A percentile compares a stretch with the other conserved stretches of the same genome.
These are phyloP conservation scores for Phoebastria nigripes DNA, from an alignment of 2,797 vertebrate genomes.

Conservation along the genomic window DNA sequence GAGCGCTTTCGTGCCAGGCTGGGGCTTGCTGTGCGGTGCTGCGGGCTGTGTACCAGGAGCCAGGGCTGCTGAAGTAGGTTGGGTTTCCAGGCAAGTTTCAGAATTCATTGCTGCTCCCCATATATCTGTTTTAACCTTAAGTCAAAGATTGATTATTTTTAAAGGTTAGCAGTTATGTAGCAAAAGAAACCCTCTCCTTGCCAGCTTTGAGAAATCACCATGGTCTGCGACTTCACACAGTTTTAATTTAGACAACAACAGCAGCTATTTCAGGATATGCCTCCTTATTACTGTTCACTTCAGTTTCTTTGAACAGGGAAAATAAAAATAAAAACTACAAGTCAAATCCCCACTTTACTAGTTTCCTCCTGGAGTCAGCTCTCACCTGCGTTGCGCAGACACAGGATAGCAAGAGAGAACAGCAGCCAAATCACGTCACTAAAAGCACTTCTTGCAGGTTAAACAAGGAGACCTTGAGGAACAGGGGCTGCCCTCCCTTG, in stretches of 20 bases:
- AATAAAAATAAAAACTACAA: neutral
- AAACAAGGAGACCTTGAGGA: neutral
- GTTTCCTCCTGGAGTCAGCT: neutral
- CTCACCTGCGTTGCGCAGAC: neutral
- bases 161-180: slow-evolving; percentile 51
- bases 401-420: neutral
- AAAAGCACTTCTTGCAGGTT: neutral
- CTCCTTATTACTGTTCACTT: neutral
- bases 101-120: neutral
- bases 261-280: neutral
- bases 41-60: neutral
- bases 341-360: neutral
- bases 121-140: slow-evolving; percentile 15
- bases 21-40: neutral
- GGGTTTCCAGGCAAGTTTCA: neutral
- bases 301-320: neutral
- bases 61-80: neutral
- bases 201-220: neutral
- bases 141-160: slow-evolving; percentile 44
- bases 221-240: neutral
- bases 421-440: neutral
- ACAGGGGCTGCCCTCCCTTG: neutral
- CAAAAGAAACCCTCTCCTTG: neutral
- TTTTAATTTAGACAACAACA: slow-evolving; percentile 11
- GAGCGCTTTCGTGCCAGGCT: accelerated